Base-by-base conservation (phyloP, 2,113 vertebrate species). In the Mesitornis unicolor region DNA sequence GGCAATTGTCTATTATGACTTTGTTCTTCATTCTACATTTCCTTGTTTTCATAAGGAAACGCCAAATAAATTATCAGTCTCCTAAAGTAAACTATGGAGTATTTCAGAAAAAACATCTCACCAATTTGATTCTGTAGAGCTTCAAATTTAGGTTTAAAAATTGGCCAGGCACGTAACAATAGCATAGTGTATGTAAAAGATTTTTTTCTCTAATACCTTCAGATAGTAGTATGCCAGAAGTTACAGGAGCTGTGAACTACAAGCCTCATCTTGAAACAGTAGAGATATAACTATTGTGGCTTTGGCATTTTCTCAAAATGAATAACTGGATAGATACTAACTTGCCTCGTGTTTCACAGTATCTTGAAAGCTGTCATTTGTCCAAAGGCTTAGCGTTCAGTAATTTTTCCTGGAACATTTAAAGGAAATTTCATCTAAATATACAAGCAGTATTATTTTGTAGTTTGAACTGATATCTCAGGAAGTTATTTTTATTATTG, bases 301-400 rank as follows among this genome's bases (percentile, higher is more conserved):
- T 89, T 92, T 95, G 86, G 64, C 64, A 60, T 81, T 93, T 91
- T 93, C 48, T 91, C 87, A 94, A 22, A 51, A 69, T 76, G 40
- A 76, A 51, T 71, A 78, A 77, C 25, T 86, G 65, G 14, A 84
- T 81, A 87, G 86, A 78, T 74, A 80, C 42, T 81, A 35, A 82
- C 60, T 94, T 86, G 11, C 47, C 90, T 92, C 5, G 1, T 94
- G 35, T 89, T 95, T 95, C 89, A 70, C 38, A 78, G 36, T 71
- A 28, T 87, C 47, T 91, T 92, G 48, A 84, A 94, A 81, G 26
- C 10, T 92, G 73, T 95, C 69, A 8, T 68, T n/a, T 47, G 53
- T 93, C 83, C 77, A 95, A 90, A 90, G 16, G 18, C 56, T 87
- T 81, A 81, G 60, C 61, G 78, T 77, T 56, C 81, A 89, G 51